These are phyloP conservation scores for Glossophaga mutica DNA, from an alignment of 2,797 vertebrate species.

Conservation along the genomic window DNA sequence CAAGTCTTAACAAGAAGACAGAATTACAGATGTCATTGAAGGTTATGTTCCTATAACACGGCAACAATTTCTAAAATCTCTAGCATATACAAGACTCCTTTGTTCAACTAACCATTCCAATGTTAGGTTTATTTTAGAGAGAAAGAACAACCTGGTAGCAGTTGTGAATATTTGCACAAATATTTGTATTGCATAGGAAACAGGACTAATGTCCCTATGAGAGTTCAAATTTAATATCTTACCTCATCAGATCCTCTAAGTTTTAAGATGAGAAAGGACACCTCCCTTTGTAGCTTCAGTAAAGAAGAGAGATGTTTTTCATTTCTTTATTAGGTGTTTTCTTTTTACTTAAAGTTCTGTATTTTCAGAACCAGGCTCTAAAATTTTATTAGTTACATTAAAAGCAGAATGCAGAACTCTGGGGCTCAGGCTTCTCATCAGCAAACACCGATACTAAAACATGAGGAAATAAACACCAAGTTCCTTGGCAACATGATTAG, in stretches of 20 bases:
- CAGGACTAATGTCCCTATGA: not conserved
- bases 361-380: conserved; percentile 36
- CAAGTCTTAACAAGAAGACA: conserved; percentile 18
- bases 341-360: not conserved
- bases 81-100: not conserved
- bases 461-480: not conserved
- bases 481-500: not conserved
- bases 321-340: not conserved
- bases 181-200: not conserved
- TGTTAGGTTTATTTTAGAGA: not conserved
- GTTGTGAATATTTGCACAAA: conserved; percentile 2
- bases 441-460: not conserved
- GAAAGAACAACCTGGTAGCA: not conserved
- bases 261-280: not conserved
- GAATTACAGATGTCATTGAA: not conserved
- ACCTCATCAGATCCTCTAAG: not conserved
- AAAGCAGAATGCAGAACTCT: not conserved
- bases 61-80: conserved; percentile 4
- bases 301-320: not conserved
- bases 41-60: not conserved
- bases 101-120: conserved; percentile 37
- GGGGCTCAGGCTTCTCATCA: not conserved
- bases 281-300: not conserved
- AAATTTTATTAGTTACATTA: not conserved
- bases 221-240: not conserved